These are phyloP conservation scores for Austrolebias charrua DNA, from an alignment of 2,797 vertebrate genomes.

Conservation along the genomic window DNA sequence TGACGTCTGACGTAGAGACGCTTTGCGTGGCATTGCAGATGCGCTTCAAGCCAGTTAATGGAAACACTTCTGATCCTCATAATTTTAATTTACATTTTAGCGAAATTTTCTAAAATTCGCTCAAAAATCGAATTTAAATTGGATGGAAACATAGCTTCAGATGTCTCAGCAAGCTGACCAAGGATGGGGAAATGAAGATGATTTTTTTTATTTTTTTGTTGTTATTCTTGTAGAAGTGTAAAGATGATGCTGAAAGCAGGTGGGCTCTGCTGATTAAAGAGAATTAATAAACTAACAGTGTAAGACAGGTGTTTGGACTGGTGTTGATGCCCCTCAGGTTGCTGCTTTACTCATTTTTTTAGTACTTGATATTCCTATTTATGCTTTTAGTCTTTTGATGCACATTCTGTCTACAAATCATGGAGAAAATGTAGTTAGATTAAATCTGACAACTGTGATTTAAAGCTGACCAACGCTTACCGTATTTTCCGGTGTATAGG, in stretches of 20 bases:
- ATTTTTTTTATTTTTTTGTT: neutral
- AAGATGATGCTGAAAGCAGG: conserved; percentile 47
- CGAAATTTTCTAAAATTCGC: no score
- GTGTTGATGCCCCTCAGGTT: conserved; percentile 47
- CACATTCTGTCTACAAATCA: neutral
- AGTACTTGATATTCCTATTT: conserved; percentile 34
- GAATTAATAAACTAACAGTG: conserved; percentile 29
- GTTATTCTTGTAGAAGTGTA: conserved; percentile 29
- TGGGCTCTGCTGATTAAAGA: conserved; percentile 62
- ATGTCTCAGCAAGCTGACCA: conserved; percentile 47
- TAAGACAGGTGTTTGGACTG: conserved; percentile 44
- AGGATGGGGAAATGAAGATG: conserved; percentile 13
- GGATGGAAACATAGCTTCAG: no score
- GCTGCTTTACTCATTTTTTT: conserved; percentile 15
- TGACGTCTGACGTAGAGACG: no score
- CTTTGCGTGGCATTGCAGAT: no score
- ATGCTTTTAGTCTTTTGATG: conserved; percentile 10
- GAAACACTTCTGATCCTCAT: no score
- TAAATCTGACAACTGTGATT: no score
- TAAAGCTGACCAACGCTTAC: no score
- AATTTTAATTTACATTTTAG: no score
- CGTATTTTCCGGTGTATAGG: no score
- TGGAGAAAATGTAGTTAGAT: conserved; percentile 7
- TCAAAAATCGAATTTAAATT: no score
- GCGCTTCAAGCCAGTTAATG: no score